phyloP scores from a whole-genome alignment of 30 jellyfish, hydroid and myxozoan species.

The Sanderia malayensis region DNA sequence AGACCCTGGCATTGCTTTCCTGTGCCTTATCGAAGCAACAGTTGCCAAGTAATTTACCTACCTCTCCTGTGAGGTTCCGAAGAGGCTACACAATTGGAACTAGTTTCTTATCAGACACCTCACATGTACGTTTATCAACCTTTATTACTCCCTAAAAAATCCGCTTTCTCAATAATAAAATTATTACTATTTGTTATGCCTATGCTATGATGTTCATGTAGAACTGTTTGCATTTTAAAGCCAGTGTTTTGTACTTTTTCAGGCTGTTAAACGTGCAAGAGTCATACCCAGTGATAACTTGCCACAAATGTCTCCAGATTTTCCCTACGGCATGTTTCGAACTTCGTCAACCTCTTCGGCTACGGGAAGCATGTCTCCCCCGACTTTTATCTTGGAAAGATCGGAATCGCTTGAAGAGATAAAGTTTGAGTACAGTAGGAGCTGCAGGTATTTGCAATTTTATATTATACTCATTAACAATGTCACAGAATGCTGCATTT shows the following conservation, averaged over 20 bases:
- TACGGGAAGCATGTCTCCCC: slow-evolving; percentile 90
- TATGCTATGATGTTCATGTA: too few species aligned
- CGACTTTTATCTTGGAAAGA: slow-evolving; percentile 62
- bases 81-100: slow-evolving; percentile 45
- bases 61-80: slow-evolving; percentile 15
- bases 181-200: too few species aligned
- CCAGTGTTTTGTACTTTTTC: too few species aligned
- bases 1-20: slow-evolving; percentile 83
- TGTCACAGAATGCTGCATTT: too few species aligned
- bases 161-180: too few species aligned
- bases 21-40: slow-evolving; percentile 66
- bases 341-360: slow-evolving; percentile 51
- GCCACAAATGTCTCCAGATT: slow-evolving; percentile 75
- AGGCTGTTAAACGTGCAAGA: slow-evolving; percentile 31
- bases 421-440: slow-evolving; percentile 48
- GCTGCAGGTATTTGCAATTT: slow-evolving; percentile 87
- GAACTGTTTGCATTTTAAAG: too few species aligned
- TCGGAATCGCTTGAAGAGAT: slow-evolving; percentile 58
- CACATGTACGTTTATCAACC: slow-evolving; percentile 36
- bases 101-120: slow-evolving; percentile 6
- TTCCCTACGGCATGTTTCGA: slow-evolving; percentile 69
- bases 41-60: slow-evolving; percentile 42
- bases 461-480: too few species aligned
- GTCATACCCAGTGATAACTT: slow-evolving; percentile 4
- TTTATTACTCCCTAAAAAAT: too few species aligned